Evolutionary conservation across 2,888 invertebrate species (phyloP), one percentile per base, ranked within the genome.

Genomic region (Spisula solida): DNA sequence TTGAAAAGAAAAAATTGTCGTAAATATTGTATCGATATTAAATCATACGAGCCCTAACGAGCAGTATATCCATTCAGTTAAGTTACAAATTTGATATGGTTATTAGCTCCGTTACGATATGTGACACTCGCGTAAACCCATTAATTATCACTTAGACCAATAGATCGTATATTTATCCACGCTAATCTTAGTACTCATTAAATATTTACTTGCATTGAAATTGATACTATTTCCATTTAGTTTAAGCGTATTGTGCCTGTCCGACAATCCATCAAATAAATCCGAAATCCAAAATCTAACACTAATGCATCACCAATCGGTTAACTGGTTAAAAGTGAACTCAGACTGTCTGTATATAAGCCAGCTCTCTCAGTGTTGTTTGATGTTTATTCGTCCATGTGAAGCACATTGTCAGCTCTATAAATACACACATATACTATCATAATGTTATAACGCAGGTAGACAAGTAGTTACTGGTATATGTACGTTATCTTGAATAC

Each of bases 361-460:
- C 60, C n/a, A 41, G 41, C 2, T 34, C 16, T 75, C 75, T 31
- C 75, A 6, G 75, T 34, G 16, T 25, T 6, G 75, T 75, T 75
- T 75, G 75, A 75, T 31, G 75, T 75, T 34, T 75, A 75, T 31
- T 34, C 75, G 75, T 75, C 75, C 75, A 75, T 75, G 75, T 75
- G 5, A 75, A 75, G 75, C 31, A 75, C 75, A 31, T 31, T 75
- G 34, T 75, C 31, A 75, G 75, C 34, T 14, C 34, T 75, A 75
- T 75, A 75, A 75, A 75, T 75, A 70, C 29, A 14, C 41, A 41
- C 41, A 47, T 12, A 29, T 70, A 75, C 31, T 31, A 60, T 6
- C 87, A 82, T 90, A 85, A 85, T 82, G 87, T n/a, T n/a, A n/a
- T 90, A 87, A 90, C 82, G 41, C 85, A 82, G 87, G 85, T 87